Evolutionary conservation across 2,113 vertebrate species (phyloP).

Genomic region (Macaca nemestrina): DNA sequence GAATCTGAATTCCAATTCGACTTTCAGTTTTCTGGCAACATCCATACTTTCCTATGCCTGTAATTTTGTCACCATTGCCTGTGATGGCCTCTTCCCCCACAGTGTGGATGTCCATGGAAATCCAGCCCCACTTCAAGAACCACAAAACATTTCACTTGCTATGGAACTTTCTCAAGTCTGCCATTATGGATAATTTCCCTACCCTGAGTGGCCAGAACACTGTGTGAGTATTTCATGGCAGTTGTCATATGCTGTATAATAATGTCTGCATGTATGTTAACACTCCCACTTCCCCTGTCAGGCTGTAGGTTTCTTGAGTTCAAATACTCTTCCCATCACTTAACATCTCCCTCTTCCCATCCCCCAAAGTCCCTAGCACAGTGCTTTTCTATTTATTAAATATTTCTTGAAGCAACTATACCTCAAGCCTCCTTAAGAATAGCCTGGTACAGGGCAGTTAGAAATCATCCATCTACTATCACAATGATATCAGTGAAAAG

Average conservation of each 20-base stretch:
- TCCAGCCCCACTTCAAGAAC: background rate
- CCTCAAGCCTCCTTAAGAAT: accelerated
- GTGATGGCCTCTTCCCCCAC: no score
- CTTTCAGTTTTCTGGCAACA: background rate
- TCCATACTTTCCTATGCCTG: no score
- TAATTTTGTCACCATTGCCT: background rate
- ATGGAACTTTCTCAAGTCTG: background rate
- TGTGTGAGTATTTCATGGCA: background rate
- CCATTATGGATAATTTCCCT: background rate
- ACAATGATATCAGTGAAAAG: background rate
- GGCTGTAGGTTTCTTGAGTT: background rate
- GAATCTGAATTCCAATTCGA: background rate
- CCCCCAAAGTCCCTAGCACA: no score
- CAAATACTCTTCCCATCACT: background rate
- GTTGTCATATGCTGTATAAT: background rate
- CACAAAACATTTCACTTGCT: background rate
- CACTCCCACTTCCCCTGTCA: background rate
- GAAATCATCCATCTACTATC: background rate
- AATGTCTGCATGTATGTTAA: background rate
- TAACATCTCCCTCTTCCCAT: background rate
- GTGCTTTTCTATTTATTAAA: background rate
- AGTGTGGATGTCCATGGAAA: accelerated
- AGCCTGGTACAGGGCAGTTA: background rate
- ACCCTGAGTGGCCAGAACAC: background rate
- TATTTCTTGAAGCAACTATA: background rate